Base-by-base conservation (phyloP, 1,140 invertebrate genomes). In the Lordiphosa collinella region DNA sequence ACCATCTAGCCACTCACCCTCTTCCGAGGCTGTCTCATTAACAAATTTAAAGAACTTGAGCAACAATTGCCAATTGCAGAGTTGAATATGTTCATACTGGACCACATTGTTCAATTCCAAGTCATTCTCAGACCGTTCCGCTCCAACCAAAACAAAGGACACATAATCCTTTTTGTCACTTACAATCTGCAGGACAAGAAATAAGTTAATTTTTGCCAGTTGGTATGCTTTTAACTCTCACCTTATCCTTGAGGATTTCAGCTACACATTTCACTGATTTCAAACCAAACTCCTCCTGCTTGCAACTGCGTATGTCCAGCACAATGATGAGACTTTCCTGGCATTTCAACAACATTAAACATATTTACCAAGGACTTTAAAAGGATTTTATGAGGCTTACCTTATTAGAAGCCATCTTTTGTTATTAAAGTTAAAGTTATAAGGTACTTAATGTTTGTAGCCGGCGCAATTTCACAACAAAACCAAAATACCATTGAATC, bases 91-190 rank as follows among this genome's bases (percentile, higher is more conserved):
- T 0, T 4, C 16, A 40, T 54, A 65, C 14, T 71, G 34, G 7
- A 70, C 43, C 3, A 88, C 64, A 60, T 86, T 66, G 5, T 56
- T 11, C 3, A 34, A 43, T 0, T 63, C 9, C 0, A 55, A 6
- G 0, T 25, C 4, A 7, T 65, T 54, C 0, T 46, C 0, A 3
- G 25, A 60, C 0, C 25, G 13, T 40, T 86, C 60, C 14, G 53
- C 44, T 1, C 86, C 86, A n/a, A 88, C 70, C 6, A 88, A 53
- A 1, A 88, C 74, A 60, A 88, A 86, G 1, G 86, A 73, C 2
- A 88, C 53, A n/a, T 57, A 50, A 38, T 88, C 86, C 38, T 88
- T 86, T 14, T 57, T 88, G 29, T 48, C 68, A 18, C 70, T 40
- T 9, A 86, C 84, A 32, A 88, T 86, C 86, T 88, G 10, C 1